These are phyloP conservation scores for Bathybates hornii DNA, from an alignment of 2,113 vertebrate species.

Conservation along the genomic window DNA sequence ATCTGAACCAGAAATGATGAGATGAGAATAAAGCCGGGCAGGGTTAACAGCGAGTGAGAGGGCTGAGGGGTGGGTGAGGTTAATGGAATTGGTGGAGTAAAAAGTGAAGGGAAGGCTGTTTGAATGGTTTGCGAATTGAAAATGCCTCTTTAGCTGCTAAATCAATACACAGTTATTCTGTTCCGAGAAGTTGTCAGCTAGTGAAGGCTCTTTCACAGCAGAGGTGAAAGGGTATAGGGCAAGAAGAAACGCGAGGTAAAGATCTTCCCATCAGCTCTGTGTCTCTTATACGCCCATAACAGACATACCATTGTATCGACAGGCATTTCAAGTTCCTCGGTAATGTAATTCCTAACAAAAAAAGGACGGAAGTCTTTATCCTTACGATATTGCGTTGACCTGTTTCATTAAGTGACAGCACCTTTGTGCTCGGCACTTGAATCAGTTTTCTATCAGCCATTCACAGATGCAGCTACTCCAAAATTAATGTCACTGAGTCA, in stretches of 20 bases:
- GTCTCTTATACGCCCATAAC: background rate
- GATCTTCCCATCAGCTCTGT: background rate
- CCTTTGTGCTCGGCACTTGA: background rate
- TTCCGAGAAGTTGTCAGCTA: slow-evolving; percentile 43
- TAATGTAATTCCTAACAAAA: background rate
- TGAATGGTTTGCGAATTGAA: slow-evolving; percentile 72
- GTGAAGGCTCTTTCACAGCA: slow-evolving; percentile 39
- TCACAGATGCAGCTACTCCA: slow-evolving; percentile 43
- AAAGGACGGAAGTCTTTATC: background rate
- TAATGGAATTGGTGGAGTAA: slow-evolving; percentile 69
- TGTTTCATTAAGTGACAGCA: slow-evolving; percentile 38
- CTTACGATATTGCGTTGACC: background rate
- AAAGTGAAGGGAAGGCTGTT: slow-evolving; percentile 40
- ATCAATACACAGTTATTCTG: slow-evolving; percentile 48
- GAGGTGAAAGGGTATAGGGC: background rate
- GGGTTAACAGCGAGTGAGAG: slow-evolving; percentile 46
- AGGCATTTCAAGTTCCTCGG: background rate
- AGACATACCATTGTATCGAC: background rate
- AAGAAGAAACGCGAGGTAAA: background rate
- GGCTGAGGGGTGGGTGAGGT: slow-evolving; percentile 43
- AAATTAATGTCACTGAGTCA: slow-evolving; percentile 61
- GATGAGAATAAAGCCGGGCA: slow-evolving; percentile 20
- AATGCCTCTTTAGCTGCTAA: slow-evolving; percentile 61
- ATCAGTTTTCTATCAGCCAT: slow-evolving; percentile 1
- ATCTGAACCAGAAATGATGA: slow-evolving; percentile 50